Evolutionary conservation across 2,113 vertebrate genomes (phyloP).

Genomic region (Strix uralensis): DNA sequence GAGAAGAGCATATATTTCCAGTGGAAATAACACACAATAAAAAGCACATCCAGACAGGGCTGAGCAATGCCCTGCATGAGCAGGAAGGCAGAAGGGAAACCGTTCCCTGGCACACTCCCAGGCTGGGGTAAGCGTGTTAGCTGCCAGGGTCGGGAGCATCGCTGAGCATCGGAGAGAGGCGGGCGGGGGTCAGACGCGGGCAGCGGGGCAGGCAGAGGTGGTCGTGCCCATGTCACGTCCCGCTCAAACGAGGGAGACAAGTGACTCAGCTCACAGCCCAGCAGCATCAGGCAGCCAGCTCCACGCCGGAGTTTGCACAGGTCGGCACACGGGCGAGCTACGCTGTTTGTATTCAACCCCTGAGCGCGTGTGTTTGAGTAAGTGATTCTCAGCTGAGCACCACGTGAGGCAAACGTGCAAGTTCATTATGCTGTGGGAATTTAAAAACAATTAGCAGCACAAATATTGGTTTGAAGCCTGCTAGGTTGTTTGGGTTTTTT

Average conservation of each 20-base stretch:
- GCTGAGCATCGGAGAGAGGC: rapidly evolving
- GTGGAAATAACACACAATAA: background rate
- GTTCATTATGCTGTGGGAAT: background rate
- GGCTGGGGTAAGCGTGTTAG: background rate
- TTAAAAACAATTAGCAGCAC: background rate
- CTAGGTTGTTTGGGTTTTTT: background rate
- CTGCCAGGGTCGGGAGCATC: background rate
- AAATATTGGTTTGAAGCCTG: background rate
- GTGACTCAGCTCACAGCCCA: background rate
- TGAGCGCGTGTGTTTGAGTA: rapidly evolving
- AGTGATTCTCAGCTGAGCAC: background rate
- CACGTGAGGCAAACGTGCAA: rapidly evolving
- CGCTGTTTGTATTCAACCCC: rapidly evolving
- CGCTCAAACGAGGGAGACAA: no score
- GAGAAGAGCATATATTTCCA: background rate
- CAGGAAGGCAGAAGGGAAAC: background rate
- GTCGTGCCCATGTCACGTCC: background rate
- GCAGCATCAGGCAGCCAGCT: background rate
- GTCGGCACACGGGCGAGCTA: rapidly evolving
- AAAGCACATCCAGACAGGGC: background rate
- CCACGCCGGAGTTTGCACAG: rapidly evolving
- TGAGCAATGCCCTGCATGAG: background rate
- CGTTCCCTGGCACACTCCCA: background rate
- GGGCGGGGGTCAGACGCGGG: background rate
- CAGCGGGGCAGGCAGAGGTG: background rate